Conservation (phyloP, 2,888 invertebrate species). For the Tortricodes alternella region DNA sequence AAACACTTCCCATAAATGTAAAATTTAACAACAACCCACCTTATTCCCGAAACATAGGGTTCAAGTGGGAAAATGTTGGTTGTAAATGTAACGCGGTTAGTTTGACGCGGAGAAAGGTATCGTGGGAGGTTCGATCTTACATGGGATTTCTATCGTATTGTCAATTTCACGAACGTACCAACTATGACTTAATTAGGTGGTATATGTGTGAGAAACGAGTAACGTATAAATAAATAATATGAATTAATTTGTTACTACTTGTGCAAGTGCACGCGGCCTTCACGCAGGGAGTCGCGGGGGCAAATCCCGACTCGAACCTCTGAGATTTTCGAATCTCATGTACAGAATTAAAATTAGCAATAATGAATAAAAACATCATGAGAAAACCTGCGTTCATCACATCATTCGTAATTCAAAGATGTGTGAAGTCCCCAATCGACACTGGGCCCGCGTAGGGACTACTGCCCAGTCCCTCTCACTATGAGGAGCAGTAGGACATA, state of each 20-base stretch:
- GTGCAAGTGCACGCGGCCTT: background rate
- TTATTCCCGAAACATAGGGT: background rate
- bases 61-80: background rate
- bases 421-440: too few species aligned
- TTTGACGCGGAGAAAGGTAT: slow-evolving; percentile 38
- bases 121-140: slow-evolving; percentile 41
- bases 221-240: background rate
- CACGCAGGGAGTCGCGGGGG: background rate
- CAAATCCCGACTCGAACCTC: too few species aligned
- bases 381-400: too few species aligned
- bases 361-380: too few species aligned
- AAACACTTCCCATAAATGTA: background rate
- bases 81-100: background rate
- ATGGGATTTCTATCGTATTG: slow-evolving; percentile 32
- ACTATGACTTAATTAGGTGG: slow-evolving; percentile 27
- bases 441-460: too few species aligned
- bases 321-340: too few species aligned
- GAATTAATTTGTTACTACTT: background rate
- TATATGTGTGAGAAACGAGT: slow-evolving; percentile 10
- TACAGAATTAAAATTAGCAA: too few species aligned
- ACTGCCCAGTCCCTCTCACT: too few species aligned
- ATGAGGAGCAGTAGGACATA: too few species aligned
- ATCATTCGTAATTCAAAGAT: too few species aligned
- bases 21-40: background rate
- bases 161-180: slow-evolving; percentile 9